Conservation (phyloP, 2,113 vertebrate species). For the Mobula birostris region DNA sequence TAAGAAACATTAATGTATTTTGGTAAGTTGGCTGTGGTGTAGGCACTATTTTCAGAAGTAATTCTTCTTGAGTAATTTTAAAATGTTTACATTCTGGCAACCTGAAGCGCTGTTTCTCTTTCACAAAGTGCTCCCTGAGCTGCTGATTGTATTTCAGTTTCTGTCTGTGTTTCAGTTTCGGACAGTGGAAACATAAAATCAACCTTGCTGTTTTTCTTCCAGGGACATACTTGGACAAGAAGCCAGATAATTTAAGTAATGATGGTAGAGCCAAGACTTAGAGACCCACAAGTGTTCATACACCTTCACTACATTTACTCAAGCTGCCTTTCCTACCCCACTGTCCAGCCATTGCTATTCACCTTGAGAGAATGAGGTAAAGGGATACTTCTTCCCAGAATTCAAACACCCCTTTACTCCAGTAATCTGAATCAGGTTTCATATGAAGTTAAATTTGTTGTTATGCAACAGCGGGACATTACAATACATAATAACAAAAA, state of each 20-base stretch:
- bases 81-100: neutral
- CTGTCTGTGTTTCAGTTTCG: too few relatives aligned
- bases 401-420: neutral
- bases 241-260: neutral
- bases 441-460: too few relatives aligned
- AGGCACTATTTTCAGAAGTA: neutral
- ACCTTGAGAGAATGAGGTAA: neutral
- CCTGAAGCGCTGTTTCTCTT: too few relatives aligned
- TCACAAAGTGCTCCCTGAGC: too few relatives aligned
- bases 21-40: neutral
- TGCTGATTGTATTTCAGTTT: too few relatives aligned
- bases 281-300: neutral
- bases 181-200: neutral
- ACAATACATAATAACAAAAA: too few relatives aligned
- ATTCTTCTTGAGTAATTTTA: neutral
- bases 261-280: neutral
- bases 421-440: too few relatives aligned
- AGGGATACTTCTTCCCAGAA: neutral
- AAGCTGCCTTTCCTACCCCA: neutral
- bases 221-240: neutral
- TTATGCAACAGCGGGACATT: too few relatives aligned
- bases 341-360: neutral
- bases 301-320: neutral
- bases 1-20: too few relatives aligned
- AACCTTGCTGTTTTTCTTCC: neutral